Conservation (phyloP, 1,140 invertebrate species). For the Bicyclus anynana region DNA sequence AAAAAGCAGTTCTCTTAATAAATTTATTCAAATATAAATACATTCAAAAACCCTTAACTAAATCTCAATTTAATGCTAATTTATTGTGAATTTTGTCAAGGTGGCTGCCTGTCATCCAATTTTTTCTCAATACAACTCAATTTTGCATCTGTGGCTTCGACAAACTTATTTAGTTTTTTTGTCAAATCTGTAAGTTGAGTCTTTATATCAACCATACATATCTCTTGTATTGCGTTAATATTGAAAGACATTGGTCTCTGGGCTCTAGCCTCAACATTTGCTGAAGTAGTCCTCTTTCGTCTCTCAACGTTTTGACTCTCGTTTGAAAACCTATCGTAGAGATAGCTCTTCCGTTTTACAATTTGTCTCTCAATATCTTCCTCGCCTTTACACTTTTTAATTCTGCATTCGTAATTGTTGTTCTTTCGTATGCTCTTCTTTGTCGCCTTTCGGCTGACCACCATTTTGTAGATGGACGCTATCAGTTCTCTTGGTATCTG, state of each 20-base stretch:
- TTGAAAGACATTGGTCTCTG: constrained; percentile 56
- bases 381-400: constrained; percentile 50
- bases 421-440: constrained; percentile 72
- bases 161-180: constrained; percentile 61
- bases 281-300: constrained; percentile 55
- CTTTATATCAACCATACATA: constrained; percentile 68
- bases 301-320: constrained; percentile 60
- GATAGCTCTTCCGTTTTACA: constrained; percentile 64
- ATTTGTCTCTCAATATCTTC: constrained; percentile 39
- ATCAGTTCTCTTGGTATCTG: constrained; percentile 85
- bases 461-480: constrained; percentile 83
- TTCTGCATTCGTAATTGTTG: constrained; percentile 69
- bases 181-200: constrained; percentile 59
- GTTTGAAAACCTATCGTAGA: constrained; percentile 61
- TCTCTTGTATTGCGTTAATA: constrained; percentile 66
- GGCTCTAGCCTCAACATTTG: constrained; percentile 44
- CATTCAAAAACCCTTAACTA: too few relatives aligned
- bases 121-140: constrained; percentile 55
- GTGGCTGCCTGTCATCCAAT: constrained; percentile 38
- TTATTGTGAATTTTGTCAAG: constrained; percentile 17
- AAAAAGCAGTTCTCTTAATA: too few relatives aligned
- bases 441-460: constrained; percentile 81
- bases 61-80: not conserved
- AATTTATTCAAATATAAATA: too few relatives aligned
- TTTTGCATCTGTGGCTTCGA: constrained; percentile 55